Conservation (phyloP, 1,140 invertebrate species). For the Holotrichia oblita region DNA sequence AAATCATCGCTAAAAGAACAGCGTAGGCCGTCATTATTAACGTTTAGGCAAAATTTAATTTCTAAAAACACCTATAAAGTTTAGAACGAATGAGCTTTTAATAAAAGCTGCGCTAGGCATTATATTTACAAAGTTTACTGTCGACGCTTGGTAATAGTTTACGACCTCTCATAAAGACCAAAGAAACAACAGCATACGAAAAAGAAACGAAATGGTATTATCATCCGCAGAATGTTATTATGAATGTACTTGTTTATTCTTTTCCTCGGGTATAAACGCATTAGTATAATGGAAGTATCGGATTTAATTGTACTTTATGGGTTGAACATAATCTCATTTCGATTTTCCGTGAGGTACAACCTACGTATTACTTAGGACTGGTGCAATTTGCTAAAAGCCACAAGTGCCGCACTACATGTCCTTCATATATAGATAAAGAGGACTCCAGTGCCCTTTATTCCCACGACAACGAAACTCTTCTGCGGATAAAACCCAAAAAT, state of each 20-base stretch:
- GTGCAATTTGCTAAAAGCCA: constrained; percentile 1
- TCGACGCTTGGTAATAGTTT: neutral
- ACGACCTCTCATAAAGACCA: neutral
- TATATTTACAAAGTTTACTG: constrained; percentile 1
- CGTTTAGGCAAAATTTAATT: neutral
- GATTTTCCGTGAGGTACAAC: neutral
- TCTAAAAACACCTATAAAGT: neutral
- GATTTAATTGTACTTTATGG: constrained; percentile 13
- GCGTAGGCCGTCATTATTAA: neutral
- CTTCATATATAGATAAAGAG: neutral
- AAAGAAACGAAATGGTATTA: neutral
- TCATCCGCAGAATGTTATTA: neutral
- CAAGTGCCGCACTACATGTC: neutral
- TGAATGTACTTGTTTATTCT: neutral
- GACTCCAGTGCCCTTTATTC: neutral
- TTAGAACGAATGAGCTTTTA: neutral
- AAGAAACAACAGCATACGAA: neutral
- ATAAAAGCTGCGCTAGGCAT: neutral
- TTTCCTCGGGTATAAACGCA: neutral
- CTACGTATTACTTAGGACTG: neutral
- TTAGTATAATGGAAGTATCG: constrained; percentile 8
- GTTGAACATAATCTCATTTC: neutral
- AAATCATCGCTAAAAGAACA: neutral
- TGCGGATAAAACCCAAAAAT: neutral
- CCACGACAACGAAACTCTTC: neutral